Base-by-base conservation (phyloP, 23 tunicate genomes). In the Phallusia fumigata region DNA sequence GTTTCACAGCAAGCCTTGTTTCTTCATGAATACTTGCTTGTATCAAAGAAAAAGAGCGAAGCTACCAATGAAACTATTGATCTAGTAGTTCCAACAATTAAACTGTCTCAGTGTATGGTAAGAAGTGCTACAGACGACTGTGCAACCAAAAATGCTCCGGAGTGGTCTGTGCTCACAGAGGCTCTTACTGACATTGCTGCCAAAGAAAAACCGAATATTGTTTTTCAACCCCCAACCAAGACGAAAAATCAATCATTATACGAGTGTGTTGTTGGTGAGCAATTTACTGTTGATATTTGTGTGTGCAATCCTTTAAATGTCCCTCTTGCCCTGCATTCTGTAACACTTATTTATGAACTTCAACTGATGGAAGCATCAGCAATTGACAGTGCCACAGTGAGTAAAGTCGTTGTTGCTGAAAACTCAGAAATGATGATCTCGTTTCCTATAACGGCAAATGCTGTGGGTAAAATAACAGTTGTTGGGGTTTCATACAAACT, bases 1-100 rank as follows among this genome's bases (percentile, higher is more conserved):
- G 28, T 86, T 0, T 36, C 83, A 36, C 98, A 94, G 82, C 98
- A 94, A 79, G 86, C 88, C 31, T 33, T 80, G 33, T 85, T 90
- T 51, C 50, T 94, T 49, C 65, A 89, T 35, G 98, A 94, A 79
- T 94, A 85, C 51, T 51, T 92, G 0, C 86, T 83, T 80, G 81
- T 87, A 2, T 49, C 89, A 0, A 79, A 80, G 31, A 81, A 36
- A 65, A 75, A 88, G 30, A 58, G 32, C 18, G 77, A 88, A 15
- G 26, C 69, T 6, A 5, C 73, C 34, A 52, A 79, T 26, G 28
- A 73, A 18, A 52, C 18, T 15, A 21, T 53, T 12, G 36, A 26
- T 36, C 36, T 12, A 21, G 28, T 24, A 24, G 18, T 79, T 19
- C 83, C 83, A 47, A 52, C 26, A 33, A 44, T 78, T 6, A 21